Evolutionary conservation across 2,888 invertebrate species (phyloP), one percentile per base, ranked within the genome.

Genomic region (Oegoconia quadripuncta): DNA sequence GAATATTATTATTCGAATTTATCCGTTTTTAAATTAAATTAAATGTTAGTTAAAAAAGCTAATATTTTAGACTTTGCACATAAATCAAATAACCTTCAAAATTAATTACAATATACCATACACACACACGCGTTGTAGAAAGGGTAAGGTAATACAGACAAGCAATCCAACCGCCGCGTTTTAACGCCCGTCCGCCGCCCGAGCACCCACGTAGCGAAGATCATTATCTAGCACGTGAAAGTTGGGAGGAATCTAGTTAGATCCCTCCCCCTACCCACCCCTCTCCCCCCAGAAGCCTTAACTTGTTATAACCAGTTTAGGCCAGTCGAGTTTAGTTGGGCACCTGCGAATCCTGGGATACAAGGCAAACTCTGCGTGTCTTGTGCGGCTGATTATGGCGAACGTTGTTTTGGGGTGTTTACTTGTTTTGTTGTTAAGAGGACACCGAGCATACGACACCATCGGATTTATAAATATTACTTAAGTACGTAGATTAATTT

Each of bases 261-360:
- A 60, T 70, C 73, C 64, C 55, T 54, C 55, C 61, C 54, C 55
- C 49, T 53, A 53, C 55, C 34, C 44, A 37, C 41, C 33, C 37
- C 44, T 52, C 56, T 52, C 58, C 46, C 58, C 44, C 56, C 61
- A 48, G 53, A 56, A 54, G 60, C 74, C 67, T 70, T 73, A 81
- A 84, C 83, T 81, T 79, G 83, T 77, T 83, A 79, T 83, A 83
- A 81, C 82, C 77, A 75, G 81, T 84, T 84, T 81, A 75, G 73
- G 72, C 72, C 69, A 80, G 81, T 79, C 78, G 66, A 57, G 74
- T 74, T 74, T 76, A 78, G 80, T 73, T 74, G 70, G 67, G 64
- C 75, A 78, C 80, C 81, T 78, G 76, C 75, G 74, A 64, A 75
- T 77, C 80, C 81, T 78, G 76, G 74, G 74, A 81, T 80, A 82